phyloP scores from a whole-genome alignment of 2,113 vertebrate genomes.

The Cepphus grylle region DNA sequence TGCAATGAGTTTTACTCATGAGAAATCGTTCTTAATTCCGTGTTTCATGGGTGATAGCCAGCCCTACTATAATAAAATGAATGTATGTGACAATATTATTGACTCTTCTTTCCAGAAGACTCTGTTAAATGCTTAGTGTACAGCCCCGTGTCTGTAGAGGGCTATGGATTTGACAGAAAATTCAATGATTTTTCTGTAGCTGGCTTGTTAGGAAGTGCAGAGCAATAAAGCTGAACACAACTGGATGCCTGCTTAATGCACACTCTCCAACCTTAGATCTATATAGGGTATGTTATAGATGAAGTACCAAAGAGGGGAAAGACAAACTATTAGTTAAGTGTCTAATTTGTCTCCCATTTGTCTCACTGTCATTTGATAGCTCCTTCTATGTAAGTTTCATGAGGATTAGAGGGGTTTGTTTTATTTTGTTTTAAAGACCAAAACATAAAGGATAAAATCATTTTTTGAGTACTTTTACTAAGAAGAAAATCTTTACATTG shows the following conservation, averaged over 20 bases:
- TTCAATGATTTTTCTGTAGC: neutral
- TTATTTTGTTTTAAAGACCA: neutral
- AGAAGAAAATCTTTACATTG: neutral
- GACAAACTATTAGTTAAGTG: neutral
- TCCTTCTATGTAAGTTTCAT: neutral
- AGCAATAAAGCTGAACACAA: neutral
- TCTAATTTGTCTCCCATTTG: neutral
- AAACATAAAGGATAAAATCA: neutral
- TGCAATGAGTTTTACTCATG: neutral
- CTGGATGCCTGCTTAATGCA: neutral
- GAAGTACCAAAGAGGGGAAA: neutral
- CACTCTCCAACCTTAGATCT: neutral
- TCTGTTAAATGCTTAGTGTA: neutral
- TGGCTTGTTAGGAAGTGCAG: neutral
- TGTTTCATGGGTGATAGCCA: neutral
- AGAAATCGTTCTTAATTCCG: neutral
- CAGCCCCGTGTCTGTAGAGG: neutral
- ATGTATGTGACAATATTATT: neutral
- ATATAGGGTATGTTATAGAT: neutral
- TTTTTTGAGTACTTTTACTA: neutral
- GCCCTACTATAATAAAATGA: neutral
- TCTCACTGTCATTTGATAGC: neutral
- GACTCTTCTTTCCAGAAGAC: neutral
- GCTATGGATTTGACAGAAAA: neutral
- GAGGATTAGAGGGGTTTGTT: neutral